phyloP scores from a whole-genome alignment of 2,797 vertebrate species.

The Hypotaenidia philippensis region DNA sequence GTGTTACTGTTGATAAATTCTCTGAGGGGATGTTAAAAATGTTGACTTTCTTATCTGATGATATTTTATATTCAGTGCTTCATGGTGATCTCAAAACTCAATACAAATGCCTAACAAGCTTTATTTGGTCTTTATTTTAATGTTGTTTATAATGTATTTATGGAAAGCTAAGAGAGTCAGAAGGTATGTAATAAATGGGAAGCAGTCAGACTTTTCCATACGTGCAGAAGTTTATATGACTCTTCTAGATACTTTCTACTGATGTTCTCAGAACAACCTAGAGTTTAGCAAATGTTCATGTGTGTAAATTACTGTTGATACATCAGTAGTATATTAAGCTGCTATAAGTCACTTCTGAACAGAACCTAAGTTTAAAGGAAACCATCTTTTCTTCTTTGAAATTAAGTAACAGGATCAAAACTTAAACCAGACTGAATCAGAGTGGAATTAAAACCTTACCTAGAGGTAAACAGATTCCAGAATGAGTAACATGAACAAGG shows the following conservation, averaged over 20 bases:
- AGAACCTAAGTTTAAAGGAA: not conserved
- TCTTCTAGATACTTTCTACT: not conserved
- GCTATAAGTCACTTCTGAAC: not conserved
- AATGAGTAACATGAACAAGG: not conserved
- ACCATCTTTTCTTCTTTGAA: not conserved
- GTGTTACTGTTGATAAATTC: constrained; percentile 2
- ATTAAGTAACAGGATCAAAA: not conserved
- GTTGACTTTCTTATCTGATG: not conserved
- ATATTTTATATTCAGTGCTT: not conserved
- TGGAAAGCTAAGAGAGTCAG: not conserved
- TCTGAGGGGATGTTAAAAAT: not conserved
- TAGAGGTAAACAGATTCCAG: not conserved
- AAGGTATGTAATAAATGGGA: not conserved
- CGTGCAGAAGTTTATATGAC: not conserved
- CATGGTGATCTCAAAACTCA: not conserved
- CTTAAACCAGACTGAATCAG: not conserved
- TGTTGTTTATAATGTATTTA: not conserved
- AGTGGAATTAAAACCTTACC: not conserved
- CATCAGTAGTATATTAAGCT: not conserved
- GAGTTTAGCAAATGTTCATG: not conserved
- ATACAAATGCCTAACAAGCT: not conserved
- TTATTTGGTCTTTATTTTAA: not conserved
- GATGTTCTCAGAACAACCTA: not conserved
- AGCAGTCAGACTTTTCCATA: not conserved
- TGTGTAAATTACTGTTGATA: not conserved